These are phyloP conservation scores for Lasioglossum pauxillum DNA, from an alignment of 2,888 invertebrate species.

Conservation along the genomic window DNA sequence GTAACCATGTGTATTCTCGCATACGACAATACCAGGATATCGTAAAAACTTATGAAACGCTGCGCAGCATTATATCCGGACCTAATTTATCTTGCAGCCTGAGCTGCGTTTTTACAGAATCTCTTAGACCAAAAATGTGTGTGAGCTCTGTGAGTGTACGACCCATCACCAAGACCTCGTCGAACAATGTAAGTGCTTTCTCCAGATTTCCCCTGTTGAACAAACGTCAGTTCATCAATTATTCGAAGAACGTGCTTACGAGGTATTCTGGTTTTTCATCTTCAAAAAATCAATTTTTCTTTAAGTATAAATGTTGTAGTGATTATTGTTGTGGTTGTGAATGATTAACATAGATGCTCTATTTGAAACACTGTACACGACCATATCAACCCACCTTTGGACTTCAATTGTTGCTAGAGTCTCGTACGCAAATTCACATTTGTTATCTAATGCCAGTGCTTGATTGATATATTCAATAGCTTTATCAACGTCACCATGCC, in stretches of 20 bases:
- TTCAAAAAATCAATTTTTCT: not conserved
- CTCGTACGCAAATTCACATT: conserved; percentile 98
- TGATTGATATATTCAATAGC: conserved; percentile 91
- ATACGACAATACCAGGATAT: conserved; percentile 10
- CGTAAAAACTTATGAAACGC: conserved; percentile 49
- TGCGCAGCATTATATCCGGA: conserved; percentile 84
- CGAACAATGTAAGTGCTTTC: conserved; percentile 93
- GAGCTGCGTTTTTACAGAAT: conserved; percentile 95
- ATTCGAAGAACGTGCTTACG: not conserved
- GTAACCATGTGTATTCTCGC: conserved; percentile 45
- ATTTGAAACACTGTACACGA: not conserved
- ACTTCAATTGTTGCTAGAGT: conserved; percentile 97
- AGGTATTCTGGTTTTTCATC: not conserved
- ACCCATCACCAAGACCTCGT: conserved; percentile 93
- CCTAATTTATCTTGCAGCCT: conserved; percentile 92
- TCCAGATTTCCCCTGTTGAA: conserved; percentile 92
- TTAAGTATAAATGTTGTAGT: not conserved
- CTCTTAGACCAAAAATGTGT: conserved; percentile 94
- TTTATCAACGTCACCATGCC: conserved; percentile 92
- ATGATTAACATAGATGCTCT: conserved; percentile 19
- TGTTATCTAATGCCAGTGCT: conserved; percentile 94
- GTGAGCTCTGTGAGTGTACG: conserved; percentile 95
- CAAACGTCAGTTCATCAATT: conserved; percentile 37
- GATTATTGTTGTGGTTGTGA: too few species aligned
- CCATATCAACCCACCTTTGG: conserved; percentile 85